These are phyloP conservation scores for Ispidina picta DNA, from an alignment of 2,797 vertebrate species.

Conservation along the genomic window DNA sequence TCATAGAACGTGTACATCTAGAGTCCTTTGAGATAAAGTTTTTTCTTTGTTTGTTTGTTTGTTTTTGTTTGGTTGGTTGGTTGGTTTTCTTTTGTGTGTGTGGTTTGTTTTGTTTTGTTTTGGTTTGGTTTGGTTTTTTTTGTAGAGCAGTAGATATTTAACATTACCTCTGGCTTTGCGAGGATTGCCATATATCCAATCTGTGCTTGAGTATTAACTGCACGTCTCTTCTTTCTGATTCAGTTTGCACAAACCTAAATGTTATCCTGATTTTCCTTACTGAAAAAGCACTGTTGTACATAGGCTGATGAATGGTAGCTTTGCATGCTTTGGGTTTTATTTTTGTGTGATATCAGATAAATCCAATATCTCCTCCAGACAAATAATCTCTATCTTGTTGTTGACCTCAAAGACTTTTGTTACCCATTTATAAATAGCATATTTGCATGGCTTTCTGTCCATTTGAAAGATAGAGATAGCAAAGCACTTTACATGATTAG, in stretches of 20 bases:
- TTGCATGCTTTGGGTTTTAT: background rate
- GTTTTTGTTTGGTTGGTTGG: too few relatives aligned
- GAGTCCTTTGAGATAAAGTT: background rate
- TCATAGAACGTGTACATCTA: background rate
- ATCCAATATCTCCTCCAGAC: background rate
- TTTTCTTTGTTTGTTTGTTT: too few relatives aligned
- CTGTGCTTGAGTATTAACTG: conserved; percentile 18
- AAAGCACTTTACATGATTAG: background rate
- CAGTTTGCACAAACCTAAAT: background rate
- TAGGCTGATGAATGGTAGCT: background rate
- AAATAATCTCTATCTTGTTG: rapidly evolving
- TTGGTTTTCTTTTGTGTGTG: too few relatives aligned
- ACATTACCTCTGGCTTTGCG: background rate
- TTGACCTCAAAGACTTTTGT: background rate
- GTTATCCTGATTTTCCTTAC: background rate
- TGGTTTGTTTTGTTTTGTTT: too few relatives aligned
- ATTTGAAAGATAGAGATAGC: background rate
- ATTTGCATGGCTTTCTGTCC: background rate
- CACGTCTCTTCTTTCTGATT: background rate
- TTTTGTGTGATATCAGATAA: background rate
- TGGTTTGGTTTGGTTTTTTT: background rate
- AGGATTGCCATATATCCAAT: background rate
- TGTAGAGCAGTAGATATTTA: background rate
- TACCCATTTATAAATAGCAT: rapidly evolving
- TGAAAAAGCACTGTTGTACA: background rate